Conservation (phyloP, 2,797 vertebrate genomes). For the Cirrhinus mrigala region DNA sequence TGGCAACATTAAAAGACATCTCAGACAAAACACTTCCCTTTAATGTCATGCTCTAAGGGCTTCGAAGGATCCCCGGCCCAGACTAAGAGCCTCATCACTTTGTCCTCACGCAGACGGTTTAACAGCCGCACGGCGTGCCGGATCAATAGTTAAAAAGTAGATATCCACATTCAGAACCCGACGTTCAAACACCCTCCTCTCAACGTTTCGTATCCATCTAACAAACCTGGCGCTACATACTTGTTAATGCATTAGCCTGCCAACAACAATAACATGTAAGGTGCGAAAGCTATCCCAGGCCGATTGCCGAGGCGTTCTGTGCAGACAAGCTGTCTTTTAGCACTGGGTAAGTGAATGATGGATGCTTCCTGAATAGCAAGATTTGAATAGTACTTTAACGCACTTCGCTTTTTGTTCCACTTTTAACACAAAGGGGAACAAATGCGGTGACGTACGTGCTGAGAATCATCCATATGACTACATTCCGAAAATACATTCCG, state of each 20-base stretch:
- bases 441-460: conserved; percentile 24
- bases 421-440: conserved; percentile 41
- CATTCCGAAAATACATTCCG: conserved; percentile 20
- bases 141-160: conserved; percentile 50
- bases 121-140: conserved; percentile 34
- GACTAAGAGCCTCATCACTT: conserved; percentile 46
- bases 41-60: conserved; percentile 47
- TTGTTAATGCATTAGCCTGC: conserved; percentile 66
- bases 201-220: conserved; percentile 47
- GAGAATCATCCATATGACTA: conserved; percentile 39
- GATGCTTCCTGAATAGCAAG: conserved; percentile 43
- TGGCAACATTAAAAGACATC: conserved; percentile 48
- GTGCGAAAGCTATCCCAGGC: conserved; percentile 59
- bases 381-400: conserved; percentile 32
- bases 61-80: conserved; percentile 15
- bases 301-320: conserved; percentile 51
- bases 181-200: conserved; percentile 49
- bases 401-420: conserved; percentile 19
- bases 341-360: conserved; percentile 48
- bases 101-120: conserved; percentile 31
- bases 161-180: conserved; percentile 42
- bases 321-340: conserved; percentile 58
- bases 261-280: conserved; percentile 67
- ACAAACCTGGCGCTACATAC: conserved; percentile 56
- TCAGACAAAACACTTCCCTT: conserved; percentile 51